Evolutionary conservation across 2,888 invertebrate genomes (phyloP), one percentile per base, ranked within the genome.

Genomic region (Amiota minor): DNA sequence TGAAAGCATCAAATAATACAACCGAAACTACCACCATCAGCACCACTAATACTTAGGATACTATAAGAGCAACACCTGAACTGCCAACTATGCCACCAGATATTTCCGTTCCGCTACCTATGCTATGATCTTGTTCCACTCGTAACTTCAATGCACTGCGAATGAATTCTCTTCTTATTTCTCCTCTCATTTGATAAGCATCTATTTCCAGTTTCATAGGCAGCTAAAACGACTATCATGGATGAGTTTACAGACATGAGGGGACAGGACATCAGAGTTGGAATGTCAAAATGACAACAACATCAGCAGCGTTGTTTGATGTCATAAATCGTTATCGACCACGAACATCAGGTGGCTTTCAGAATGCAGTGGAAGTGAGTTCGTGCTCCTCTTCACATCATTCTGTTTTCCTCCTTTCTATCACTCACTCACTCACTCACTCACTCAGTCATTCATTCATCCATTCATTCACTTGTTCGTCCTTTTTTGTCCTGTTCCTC

Each of bases 241-340:
- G 35, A 35, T 35, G 35, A 2, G 35, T 35, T 8, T 2, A 35
- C 2, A 35, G 35, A 35, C 35, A 35, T 35, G 35, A 35, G 35
- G 6, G 6, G 35, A 6, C 35, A 35, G 35, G 2, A 35, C 35
- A 35, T 35, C 35, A 77, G 72, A 65, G 76, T 76, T 76, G 74
- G 73, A 79, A 79, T 81, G 81, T 79, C 79, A 80, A 75, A 78
- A 61, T 80, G 77, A 80, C 80, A 79, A 76, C 77, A 75, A 75
- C 62, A 62, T 23, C 50, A 62, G 23, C 14, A 50, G 76, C 76
- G 72, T 73, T 64, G 78, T 78, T 76, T 77, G 85, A 84, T 83
- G 81, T 81, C 86, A 84, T 83, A 87, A 86, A 86, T 87, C 83
- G 86, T 84, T 86, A 86, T 86, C 86, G 85, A 79, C 80, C 86